These are phyloP conservation scores for Scelioninae gen. 1 DNA, from an alignment of 2,888 invertebrate genomes.

Conservation along the genomic window DNA sequence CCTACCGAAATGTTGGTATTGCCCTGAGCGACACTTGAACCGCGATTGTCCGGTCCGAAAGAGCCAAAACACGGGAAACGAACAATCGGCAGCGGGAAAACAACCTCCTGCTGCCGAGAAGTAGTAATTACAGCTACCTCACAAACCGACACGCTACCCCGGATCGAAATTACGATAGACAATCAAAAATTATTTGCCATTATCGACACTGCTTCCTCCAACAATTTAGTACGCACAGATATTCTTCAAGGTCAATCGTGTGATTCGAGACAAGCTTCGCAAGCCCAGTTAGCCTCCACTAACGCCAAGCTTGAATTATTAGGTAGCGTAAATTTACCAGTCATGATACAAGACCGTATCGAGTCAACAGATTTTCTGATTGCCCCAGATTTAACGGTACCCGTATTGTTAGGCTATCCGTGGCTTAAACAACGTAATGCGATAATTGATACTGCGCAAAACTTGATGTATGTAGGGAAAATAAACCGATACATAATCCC, in stretches of 20 bases:
- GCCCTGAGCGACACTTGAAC: not conserved
- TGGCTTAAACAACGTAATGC: conserved; percentile 1
- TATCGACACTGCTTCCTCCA: conserved; percentile 1
- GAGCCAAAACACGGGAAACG: not conserved
- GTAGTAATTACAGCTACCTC: not conserved
- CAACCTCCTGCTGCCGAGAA: not conserved
- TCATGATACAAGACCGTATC: not conserved
- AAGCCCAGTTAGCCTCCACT: not conserved
- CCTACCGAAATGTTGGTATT: not conserved
- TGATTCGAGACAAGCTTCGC: not conserved
- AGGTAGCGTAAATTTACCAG: too few relatives aligned
- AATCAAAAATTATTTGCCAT: not conserved
- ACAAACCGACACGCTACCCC: not conserved
- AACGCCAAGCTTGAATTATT: not conserved
- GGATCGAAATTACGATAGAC: not conserved
- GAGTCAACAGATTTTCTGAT: too few relatives aligned
- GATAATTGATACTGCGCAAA: conserved; percentile 5
- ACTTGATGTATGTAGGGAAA: not conserved
- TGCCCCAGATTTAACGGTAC: not conserved
- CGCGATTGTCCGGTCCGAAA: not conserved
- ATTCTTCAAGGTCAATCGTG: not conserved
- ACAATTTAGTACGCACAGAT: not conserved
- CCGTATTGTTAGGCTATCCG: conserved; percentile 5
- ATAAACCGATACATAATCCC: not conserved
- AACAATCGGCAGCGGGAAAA: not conserved